A percentile compares a stretch with the other conserved stretches of the same genome.
Conservation (phyloP, 2,888 invertebrate species). For the Dorcus parallelipipedus region DNA sequence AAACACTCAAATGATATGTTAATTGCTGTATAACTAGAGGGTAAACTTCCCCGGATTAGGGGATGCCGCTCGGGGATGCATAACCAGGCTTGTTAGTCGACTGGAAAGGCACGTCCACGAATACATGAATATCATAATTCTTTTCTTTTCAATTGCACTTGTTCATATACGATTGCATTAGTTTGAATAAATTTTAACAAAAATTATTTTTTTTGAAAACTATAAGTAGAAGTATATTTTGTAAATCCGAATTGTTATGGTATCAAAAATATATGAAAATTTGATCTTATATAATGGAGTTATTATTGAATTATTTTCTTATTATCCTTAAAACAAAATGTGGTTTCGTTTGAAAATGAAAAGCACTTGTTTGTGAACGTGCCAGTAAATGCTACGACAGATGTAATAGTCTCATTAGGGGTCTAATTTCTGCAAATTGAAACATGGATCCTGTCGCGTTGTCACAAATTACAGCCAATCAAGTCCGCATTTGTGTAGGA, state of each 20-base stretch:
- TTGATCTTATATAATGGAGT: no score
- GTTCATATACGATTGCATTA: no score
- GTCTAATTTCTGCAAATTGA: slow-evolving; percentile 35
- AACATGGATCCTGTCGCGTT: slow-evolving; percentile 30
- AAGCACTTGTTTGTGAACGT: slow-evolving; percentile 21
- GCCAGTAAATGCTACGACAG: slow-evolving; percentile 24
- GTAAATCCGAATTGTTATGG: no score
- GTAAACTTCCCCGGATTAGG: slow-evolving; percentile 30
- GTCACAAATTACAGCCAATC: slow-evolving; percentile 42
- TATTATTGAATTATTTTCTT: no score
- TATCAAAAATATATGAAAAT: no score
- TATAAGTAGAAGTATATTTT: no score
- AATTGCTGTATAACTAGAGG: slow-evolving; percentile 44
- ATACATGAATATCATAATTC: slow-evolving; percentile 40
- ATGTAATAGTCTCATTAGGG: slow-evolving; percentile 37
- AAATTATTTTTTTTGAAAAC: no score
- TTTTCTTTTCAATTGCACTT: no score
- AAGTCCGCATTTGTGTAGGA: slow-evolving; percentile 31
- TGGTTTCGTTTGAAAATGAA: no score
- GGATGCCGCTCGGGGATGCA: slow-evolving; percentile 5
- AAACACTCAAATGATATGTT: slow-evolving; percentile 45
- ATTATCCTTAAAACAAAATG: no score
- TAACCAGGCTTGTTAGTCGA: slow-evolving; percentile 35
- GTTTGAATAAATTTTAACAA: no score
- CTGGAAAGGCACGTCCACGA: slow-evolving; percentile 45